A percentile compares a stretch with the other conserved stretches of the same genome.
These are phyloP conservation scores for Amphipyra tragopoginis DNA, from an alignment of 2,888 invertebrate species.

Conservation along the genomic window DNA sequence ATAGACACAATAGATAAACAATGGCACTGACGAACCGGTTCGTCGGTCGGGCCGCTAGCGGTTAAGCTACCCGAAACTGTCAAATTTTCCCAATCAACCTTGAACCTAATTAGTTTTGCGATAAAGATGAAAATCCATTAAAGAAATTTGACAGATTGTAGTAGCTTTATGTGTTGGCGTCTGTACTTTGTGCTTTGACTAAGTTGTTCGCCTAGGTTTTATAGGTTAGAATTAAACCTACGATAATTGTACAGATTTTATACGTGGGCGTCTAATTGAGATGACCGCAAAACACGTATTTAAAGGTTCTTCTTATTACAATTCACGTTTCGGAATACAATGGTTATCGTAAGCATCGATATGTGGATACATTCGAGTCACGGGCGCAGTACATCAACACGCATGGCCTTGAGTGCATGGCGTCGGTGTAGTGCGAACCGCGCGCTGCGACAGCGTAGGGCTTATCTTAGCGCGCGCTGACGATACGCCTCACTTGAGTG, in stretches of 20 bases:
- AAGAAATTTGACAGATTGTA: too few relatives aligned
- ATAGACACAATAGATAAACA: too few relatives aligned
- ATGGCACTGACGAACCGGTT: too few relatives aligned
- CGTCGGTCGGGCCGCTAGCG: too few relatives aligned
- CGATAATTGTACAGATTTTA: slow-evolving; percentile 3
- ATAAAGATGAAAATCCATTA: too few relatives aligned
- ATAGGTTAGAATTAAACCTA: too few relatives aligned
- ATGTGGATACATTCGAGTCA: slow-evolving; percentile 81
- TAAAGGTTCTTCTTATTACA: slow-evolving; percentile 60
- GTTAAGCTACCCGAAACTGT: too few relatives aligned
- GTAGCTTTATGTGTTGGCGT: too few relatives aligned
- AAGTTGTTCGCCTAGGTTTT: too few relatives aligned
- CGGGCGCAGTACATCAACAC: slow-evolving; percentile 78
- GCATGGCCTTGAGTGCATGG: slow-evolving; percentile 78
- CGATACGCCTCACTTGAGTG: slow-evolving; percentile 77
- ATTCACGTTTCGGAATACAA: slow-evolving; percentile 78
- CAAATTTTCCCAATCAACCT: too few relatives aligned
- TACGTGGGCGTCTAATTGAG: slow-evolving; percentile 15
- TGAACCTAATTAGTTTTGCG: too few relatives aligned
- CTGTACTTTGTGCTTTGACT: too few relatives aligned
- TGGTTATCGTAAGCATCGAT: slow-evolving; percentile 69
- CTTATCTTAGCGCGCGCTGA: slow-evolving; percentile 79
- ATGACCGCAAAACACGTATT: slow-evolving; percentile 36
- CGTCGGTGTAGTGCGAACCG: slow-evolving; percentile 57
- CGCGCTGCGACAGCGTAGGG: slow-evolving; percentile 63